Base-by-base conservation (phyloP, 2,797 vertebrate genomes). In the Aulostomus chinensis region DNA sequence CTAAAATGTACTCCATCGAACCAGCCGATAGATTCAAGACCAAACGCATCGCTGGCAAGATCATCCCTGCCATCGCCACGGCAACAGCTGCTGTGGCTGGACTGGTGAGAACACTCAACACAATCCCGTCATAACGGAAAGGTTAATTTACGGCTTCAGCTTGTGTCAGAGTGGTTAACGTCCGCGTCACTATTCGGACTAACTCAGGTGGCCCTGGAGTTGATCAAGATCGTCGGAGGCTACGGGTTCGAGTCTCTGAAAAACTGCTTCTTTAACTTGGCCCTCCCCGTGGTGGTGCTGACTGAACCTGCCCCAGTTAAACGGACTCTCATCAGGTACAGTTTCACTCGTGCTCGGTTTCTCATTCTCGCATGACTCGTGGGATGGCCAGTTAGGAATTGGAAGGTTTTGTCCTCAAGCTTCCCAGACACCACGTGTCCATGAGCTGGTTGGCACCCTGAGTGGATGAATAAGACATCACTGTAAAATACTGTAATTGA, bases 211-310 rank as follows among this genome's bases (percentile, higher is more conserved):
- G 93, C 95, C 2, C 58, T 99, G 52, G 97, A 99, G 82, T 78
- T 99, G 74, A 93, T 99, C 41, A 99, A 99, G 80, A 87, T 98
- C 56, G 90, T 92, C 28, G 96, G 91, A 67, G 90, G 89, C 36
- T 93, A 92, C 37, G 85, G 86, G 16, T 95, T 95, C 80, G 93
- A 96, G 53, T 93, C 93, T 2, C 96, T 94, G 72, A 98, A 93
- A 82, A 99, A 98, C 89, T 99, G 97, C 87, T 99, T 99, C 82
- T 94, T 99, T 56, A 99, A 99, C 80, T 82, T 99, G 87, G 97
- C 97, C 73, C 95, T 99, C 89, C 97, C 97, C 46, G 92, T 98
- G 3, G 83, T 97, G 70, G 95, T 99, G 63, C 90, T 97, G 50
- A 96, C 96, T 7, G 95, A 98, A 84, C 92, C 94, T 2, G 94